A percentile compares a stretch with the other conserved stretches of the same genome.
phyloP scores from a whole-genome alignment of 2,113 vertebrate species.

The Rhinolophus ferrumequinum region DNA sequence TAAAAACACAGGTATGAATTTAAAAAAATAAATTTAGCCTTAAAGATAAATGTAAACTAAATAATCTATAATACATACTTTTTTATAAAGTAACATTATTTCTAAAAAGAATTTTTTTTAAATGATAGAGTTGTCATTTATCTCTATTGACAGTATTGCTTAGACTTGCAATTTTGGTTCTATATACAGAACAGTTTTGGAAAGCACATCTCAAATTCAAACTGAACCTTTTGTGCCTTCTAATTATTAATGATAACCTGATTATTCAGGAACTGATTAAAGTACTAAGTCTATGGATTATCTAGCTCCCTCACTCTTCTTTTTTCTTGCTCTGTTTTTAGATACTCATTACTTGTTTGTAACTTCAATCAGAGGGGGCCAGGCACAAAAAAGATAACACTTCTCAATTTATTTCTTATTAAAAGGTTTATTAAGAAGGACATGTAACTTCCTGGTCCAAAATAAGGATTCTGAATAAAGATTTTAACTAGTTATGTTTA shows the following conservation, averaged over 20 bases:
- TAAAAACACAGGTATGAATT: not conserved
- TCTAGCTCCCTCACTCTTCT: not conserved
- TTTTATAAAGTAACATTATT: conserved; percentile 52
- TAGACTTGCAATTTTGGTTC: conserved; percentile 41
- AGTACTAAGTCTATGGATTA: conserved; percentile 23
- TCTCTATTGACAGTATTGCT: not conserved
- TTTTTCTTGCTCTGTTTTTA: not conserved
- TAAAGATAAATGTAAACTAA: not conserved
- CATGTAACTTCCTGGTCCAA: conserved; percentile 23
- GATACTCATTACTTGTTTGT: not conserved
- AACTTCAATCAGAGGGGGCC: conserved; percentile 4
- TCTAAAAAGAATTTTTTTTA: conserved; percentile 34
- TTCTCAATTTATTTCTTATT: not conserved
- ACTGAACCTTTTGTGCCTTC: not conserved
- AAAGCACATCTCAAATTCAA: conserved; percentile 49
- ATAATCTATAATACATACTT: conserved; percentile 1
- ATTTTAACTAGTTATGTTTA: conserved; percentile 57
- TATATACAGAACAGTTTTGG: conserved; percentile 1
- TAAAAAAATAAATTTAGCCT: not conserved
- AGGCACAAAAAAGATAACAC: conserved; percentile 24
- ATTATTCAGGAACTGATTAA: conserved; percentile 40
- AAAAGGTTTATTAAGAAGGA: not conserved
- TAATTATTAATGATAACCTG: conserved; percentile 48
- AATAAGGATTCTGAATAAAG: conserved; percentile 39
- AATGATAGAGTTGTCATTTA: conserved; percentile 2